These are phyloP conservation scores for Pseudomyrmex concolor DNA, from an alignment of 1,140 invertebrate genomes.

Conservation along the genomic window DNA sequence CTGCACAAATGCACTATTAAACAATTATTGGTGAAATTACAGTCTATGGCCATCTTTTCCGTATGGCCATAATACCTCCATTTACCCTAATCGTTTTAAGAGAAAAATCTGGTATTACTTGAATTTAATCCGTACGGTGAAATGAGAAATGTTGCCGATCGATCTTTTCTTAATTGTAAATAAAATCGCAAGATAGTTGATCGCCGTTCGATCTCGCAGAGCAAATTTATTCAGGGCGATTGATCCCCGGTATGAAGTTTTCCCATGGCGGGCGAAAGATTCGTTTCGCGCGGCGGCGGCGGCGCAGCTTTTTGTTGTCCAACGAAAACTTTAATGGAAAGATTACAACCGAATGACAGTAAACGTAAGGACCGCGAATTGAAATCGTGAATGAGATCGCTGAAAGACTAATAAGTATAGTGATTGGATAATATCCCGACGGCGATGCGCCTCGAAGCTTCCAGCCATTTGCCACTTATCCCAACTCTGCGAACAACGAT, in stretches of 20 bases:
- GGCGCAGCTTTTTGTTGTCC: constrained; percentile 54
- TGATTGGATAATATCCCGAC: constrained; percentile 67
- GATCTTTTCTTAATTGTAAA: constrained; percentile 56
- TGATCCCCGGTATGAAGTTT: constrained; percentile 70
- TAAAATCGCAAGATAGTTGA: constrained; percentile 41
- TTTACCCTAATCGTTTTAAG: constrained; percentile 14
- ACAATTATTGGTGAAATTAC: no score
- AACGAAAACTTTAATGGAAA: constrained; percentile 74
- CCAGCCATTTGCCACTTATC: constrained; percentile 62
- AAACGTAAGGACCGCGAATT: constrained; percentile 69
- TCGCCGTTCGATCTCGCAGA: constrained; percentile 62
- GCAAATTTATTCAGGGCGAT: constrained; percentile 71
- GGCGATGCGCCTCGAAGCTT: constrained; percentile 45
- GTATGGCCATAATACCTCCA: no score
- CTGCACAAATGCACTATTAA: no score
- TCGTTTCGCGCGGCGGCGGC: background rate
- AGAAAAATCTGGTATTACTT: constrained; percentile 10
- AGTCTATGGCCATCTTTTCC: no score
- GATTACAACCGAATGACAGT: constrained; percentile 69
- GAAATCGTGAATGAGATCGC: constrained; percentile 70
- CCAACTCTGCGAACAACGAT: constrained; percentile 58
- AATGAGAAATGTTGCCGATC: background rate
- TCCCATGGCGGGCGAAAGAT: constrained; percentile 23
- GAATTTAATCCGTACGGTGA: constrained; percentile 3
- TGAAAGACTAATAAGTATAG: constrained; percentile 68